These are phyloP conservation scores for Momotus momota DNA, from an alignment of 2,797 vertebrate species.

Conservation along the genomic window DNA sequence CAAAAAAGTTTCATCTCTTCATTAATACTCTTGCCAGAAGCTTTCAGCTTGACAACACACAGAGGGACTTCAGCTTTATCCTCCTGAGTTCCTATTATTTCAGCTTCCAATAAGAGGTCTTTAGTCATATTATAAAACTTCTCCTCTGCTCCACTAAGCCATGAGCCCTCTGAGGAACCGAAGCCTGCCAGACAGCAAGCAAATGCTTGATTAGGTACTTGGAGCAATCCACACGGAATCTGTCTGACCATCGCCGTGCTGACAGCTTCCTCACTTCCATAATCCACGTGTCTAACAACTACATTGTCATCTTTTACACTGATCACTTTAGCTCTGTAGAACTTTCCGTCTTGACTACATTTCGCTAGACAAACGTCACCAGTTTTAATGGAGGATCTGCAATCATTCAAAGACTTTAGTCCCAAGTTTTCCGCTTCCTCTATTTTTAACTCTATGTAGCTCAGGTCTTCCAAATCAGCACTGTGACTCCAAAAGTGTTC, in stretches of 20 bases:
- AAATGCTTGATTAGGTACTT: conserved; percentile 86
- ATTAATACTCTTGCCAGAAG: conserved; percentile 81
- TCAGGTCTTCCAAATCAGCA: conserved; percentile 76
- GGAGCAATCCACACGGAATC: conserved; percentile 79
- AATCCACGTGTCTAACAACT: conserved; percentile 87
- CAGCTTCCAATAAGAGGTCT: conserved; percentile 83
- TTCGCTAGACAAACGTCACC: conserved; percentile 85
- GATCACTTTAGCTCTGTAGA: conserved; percentile 88
- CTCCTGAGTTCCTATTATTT: conserved; percentile 72
- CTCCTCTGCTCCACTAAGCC: conserved; percentile 80
- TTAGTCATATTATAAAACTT: conserved; percentile 79
- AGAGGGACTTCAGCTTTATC: conserved; percentile 65
- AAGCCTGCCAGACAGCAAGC: conserved; percentile 89
- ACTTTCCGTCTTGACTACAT: conserved; percentile 83
- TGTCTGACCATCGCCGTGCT: conserved; percentile 75
- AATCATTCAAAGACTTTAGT: not conserved
- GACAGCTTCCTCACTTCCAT: conserved; percentile 85
- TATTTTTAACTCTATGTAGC: conserved; percentile 78
- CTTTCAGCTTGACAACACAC: conserved; percentile 81
- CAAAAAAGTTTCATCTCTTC: conserved; percentile 83
- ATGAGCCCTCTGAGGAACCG: conserved; percentile 78
- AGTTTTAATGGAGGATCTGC: conserved; percentile 44
- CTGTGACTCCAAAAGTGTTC: conserved; percentile 90
- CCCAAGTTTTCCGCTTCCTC: conserved; percentile 71
- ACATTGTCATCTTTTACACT: conserved; percentile 60